Conservation (phyloP, 2,797 vertebrate species). For the Calcarius lapponicus region DNA sequence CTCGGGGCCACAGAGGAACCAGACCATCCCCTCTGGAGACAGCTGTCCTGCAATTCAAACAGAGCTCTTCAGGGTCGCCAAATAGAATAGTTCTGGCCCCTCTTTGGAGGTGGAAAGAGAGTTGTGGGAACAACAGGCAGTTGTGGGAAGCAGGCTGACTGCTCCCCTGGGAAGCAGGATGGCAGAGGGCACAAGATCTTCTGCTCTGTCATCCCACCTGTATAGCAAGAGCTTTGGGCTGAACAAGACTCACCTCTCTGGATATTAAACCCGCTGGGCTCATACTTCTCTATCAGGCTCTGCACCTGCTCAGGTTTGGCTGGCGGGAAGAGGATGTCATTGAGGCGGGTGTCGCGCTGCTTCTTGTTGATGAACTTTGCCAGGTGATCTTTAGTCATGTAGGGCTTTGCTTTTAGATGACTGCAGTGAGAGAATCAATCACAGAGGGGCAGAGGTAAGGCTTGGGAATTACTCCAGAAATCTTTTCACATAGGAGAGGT, state of each 20-base stretch:
- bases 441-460: not conserved
- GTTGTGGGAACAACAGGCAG: not conserved
- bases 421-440: constrained; percentile 68
- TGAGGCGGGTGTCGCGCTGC: constrained; percentile 91
- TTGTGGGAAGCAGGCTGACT: not conserved
- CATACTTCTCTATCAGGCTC: constrained; percentile 93
- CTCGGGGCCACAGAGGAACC: constrained; percentile 91
- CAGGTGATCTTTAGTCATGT: constrained; percentile 95
- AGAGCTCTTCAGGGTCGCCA: not conserved
- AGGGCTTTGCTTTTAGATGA: constrained; percentile 90
- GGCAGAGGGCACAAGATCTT: not conserved
- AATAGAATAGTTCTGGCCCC: not conserved
- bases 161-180: not conserved
- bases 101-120: not conserved
- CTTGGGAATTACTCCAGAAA: not conserved
- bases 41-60: constrained; percentile 82
- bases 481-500: not conserved
- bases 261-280: constrained; percentile 83
- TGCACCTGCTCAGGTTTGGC: constrained; percentile 91
- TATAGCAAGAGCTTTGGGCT: not conserved
- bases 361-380: constrained; percentile 96
- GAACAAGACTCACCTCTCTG: constrained; percentile 86
- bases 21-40: constrained; percentile 92
- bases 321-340: constrained; percentile 90
- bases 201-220: not conserved